phyloP scores from a whole-genome alignment of 2,113 vertebrate genomes.

The Delphinapterus leucas region DNA sequence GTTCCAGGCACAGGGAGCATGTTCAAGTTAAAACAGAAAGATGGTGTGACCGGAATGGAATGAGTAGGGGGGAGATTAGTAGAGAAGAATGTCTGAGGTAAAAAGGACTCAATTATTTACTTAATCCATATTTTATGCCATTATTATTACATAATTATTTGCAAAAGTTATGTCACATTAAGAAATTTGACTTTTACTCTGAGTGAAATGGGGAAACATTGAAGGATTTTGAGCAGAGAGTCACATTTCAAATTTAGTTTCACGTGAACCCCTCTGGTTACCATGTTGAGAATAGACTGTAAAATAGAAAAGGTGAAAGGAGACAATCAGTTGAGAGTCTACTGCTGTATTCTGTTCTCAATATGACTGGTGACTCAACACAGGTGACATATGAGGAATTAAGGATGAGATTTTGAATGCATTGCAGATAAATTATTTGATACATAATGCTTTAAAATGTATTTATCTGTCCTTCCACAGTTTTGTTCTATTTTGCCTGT shows the following conservation, averaged over 20 bases:
- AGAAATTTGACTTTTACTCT: background rate
- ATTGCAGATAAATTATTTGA: background rate
- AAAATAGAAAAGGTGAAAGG: background rate
- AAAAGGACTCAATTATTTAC: too few species aligned
- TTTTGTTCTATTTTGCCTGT: background rate
- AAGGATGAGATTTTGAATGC: background rate
- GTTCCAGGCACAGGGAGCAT: too few species aligned
- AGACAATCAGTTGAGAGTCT: background rate
- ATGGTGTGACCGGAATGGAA: background rate
- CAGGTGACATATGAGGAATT: background rate
- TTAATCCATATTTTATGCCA: background rate
- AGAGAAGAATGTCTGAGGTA: background rate
- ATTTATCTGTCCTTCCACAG: background rate
- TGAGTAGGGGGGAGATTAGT: too few species aligned
- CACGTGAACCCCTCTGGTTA: background rate
- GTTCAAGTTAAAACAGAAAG: background rate
- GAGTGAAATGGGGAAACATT: background rate
- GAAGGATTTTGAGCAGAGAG: background rate
- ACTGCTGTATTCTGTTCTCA: background rate
- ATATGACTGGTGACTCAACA: background rate
- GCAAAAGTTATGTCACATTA: background rate
- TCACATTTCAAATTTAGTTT: background rate
- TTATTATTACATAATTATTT: background rate
- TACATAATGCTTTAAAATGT: background rate
- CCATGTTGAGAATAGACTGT: background rate